phyloP scores from a whole-genome alignment of 2,888 invertebrate species.

The Chouioia cunea region DNA sequence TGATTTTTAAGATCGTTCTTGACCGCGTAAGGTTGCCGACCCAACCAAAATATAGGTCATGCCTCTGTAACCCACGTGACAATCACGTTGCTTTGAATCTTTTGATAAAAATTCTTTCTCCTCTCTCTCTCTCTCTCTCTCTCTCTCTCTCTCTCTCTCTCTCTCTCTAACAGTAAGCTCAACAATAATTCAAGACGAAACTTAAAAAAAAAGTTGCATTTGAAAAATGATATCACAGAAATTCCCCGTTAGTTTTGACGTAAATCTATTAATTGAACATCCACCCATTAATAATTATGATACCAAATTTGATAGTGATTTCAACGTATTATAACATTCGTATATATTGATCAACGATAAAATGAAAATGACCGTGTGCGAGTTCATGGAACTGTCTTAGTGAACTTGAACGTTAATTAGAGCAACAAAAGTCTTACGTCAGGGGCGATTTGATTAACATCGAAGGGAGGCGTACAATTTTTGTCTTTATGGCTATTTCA shows the following conservation, averaged over 20 bases:
- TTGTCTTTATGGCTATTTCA: too few relatives aligned
- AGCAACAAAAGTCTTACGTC: constrained; percentile 8
- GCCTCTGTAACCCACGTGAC: background rate
- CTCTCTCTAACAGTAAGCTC: too few relatives aligned
- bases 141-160: too few relatives aligned
- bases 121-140: too few relatives aligned
- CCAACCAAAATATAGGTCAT: constrained; percentile 34
- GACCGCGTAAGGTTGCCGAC: constrained; percentile 17
- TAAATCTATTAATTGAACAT: background rate
- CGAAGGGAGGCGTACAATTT: constrained; percentile 4
- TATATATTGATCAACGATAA: background rate
- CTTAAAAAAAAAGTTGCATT: too few relatives aligned
- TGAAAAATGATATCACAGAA: too few relatives aligned
- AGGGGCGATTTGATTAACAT: constrained; percentile 24
- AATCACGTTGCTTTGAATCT: too few relatives aligned
- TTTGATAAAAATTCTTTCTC: too few relatives aligned
- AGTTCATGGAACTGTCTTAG: constrained; percentile 40
- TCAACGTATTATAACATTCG: background rate
- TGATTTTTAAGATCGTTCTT: constrained; percentile 29
- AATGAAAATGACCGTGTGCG: background rate
- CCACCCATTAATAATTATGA: background rate
- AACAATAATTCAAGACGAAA: too few relatives aligned
- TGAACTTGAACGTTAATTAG: constrained; percentile 41
- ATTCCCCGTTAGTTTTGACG: too few relatives aligned
- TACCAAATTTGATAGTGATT: background rate